These are phyloP conservation scores for Norana najaformis DNA, from an alignment of 2,888 invertebrate species.

Conservation along the genomic window DNA sequence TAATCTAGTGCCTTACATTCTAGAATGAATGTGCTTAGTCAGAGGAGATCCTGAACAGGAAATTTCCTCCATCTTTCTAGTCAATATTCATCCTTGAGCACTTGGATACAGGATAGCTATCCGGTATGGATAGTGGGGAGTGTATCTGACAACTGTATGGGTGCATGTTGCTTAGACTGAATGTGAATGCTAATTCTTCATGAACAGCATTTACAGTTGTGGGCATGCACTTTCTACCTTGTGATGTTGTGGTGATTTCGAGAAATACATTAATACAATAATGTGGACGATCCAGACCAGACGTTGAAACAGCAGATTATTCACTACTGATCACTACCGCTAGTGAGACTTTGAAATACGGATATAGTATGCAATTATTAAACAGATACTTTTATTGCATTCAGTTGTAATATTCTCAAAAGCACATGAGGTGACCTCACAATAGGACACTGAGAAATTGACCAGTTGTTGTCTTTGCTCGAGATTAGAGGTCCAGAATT, in stretches of 20 bases:
- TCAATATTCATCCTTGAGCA: neutral
- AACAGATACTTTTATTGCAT: neutral
- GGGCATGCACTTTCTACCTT: neutral
- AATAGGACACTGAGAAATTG: neutral
- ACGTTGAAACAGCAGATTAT: neutral
- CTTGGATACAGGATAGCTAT: neutral
- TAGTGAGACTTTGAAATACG: neutral
- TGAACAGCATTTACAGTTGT: neutral
- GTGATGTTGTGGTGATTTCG: neutral
- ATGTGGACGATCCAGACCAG: neutral
- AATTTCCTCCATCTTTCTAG: neutral
- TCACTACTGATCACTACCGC: too few species aligned
- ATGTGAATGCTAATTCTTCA: neutral
- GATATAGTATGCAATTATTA: neutral
- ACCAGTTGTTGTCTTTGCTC: neutral
- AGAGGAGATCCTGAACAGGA: neutral
- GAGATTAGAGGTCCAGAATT: neutral
- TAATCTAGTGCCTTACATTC: neutral
- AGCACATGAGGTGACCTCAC: neutral
- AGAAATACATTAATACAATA: neutral
- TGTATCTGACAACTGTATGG: too few species aligned
- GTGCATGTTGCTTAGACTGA: neutral
- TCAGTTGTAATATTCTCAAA: neutral
- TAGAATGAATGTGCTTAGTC: neutral
- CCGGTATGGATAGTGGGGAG: too few species aligned